phyloP scores from a whole-genome alignment of 2,888 invertebrate species.

The Lacanobia oleracea region DNA sequence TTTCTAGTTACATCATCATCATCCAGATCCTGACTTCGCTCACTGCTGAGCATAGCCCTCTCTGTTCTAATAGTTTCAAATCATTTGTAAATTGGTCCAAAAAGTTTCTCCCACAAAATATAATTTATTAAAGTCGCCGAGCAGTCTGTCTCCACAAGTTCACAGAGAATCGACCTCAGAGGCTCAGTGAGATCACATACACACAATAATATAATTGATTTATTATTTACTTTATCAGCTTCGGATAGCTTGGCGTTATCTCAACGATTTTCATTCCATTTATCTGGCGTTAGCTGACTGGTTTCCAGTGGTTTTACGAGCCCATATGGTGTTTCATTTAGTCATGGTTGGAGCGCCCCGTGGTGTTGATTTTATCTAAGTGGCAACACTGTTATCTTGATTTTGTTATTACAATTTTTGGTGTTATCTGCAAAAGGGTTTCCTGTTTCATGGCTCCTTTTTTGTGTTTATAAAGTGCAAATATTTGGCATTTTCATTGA shows the following conservation, averaged over 20 bases:
- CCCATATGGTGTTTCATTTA: conserved; percentile 14
- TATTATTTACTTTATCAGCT: conserved; percentile 61
- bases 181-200: conserved; percentile 44
- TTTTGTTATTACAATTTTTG: neutral
- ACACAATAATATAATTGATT: conserved; percentile 55
- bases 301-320: conserved; percentile 13
- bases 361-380: conserved; percentile 5
- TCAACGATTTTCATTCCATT: conserved; percentile 61
- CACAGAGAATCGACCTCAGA: conserved; percentile 30
- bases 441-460: neutral
- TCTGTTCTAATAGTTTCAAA: neutral
- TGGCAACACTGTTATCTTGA: neutral
- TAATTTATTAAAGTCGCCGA: conserved; percentile 17
- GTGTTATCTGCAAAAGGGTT: conserved; percentile 6
- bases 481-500: neutral
- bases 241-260: conserved; percentile 56
- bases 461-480: neutral
- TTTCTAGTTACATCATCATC: neutral
- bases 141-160: conserved; percentile 39
- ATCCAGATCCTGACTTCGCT: no score
- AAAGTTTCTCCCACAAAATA: neutral
- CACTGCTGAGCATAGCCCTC: neutral
- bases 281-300: conserved; percentile 24
- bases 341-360: neutral
- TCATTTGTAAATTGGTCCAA: neutral